Evolutionary conservation across 1,140 invertebrate genomes (phyloP), one percentile per base, ranked within the genome.

Genomic region (Helicoverpa armigera): DNA sequence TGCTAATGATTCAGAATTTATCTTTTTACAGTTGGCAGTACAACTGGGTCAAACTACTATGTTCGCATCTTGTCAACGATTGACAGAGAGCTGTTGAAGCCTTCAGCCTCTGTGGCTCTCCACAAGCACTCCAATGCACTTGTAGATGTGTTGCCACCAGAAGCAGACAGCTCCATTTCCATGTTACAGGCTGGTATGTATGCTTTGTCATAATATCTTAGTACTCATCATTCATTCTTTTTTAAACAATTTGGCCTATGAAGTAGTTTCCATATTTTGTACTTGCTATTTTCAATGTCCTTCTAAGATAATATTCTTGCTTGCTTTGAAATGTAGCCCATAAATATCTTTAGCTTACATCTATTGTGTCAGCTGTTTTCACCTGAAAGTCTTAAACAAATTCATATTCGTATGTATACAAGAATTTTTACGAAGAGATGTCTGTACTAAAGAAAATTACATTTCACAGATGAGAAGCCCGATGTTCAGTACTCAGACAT

Each of bases 41-140:
- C 96, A 18, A 97, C 97, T 92, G 98, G 98, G 43, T 99, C 98
- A 0, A 99, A 99, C 95, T 99, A 99, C 94, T 99, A 99, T 96
- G 99, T 99, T 9, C 96, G 99, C n/a, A 99, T 99, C 90, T 94
- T 99, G 72, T 98, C 97, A 23, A 99, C 99, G 11, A 98, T 99
- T 83, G 99, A 99, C 92, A 95, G 99, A n/a, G 99, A 99, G 92
- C 94, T 99, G 63, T 93, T 99, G 74, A 99, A 99, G 90, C 98
- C 99, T 0, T 99, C 98, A 18, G 98, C 99, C 14, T 99, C 98
- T 89, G 99, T 99, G 53, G 99, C 99, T 48, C 96, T 99, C 23
- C 99, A 99, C 90, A 99, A 99, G 93, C 99, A 99, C 93, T 99
- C 98, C 86, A 99, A 99, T 97, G 99, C 99, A 65, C 95, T 99